Evolutionary conservation across 2,797 vertebrate genomes (phyloP), one percentile per base, ranked within the genome.

Genomic region (Schizothorax lantsangensis): DNA sequence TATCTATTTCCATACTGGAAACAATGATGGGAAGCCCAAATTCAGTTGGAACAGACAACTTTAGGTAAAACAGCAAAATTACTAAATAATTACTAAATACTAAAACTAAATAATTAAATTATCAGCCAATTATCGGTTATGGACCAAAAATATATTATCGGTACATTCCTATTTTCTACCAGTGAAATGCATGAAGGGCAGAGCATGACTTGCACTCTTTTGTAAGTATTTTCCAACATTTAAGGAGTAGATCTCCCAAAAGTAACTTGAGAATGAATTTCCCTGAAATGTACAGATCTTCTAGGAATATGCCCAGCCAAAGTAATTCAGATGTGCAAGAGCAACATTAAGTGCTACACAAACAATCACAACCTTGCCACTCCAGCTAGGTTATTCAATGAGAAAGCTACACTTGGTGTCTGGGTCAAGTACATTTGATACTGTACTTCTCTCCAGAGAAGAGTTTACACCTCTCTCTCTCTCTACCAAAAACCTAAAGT

Each of bases 351-450:
- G 72, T 62, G 68, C 80, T 81, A 75, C n/a, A 81, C 33, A 84
- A 86, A 83, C 82, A 72, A 84, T 52, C 68, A 15, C 49, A 69
- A 75, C 74, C 54, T 85, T 21, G 38, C 33, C 49, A 23, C 23
- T n/a, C 38, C 64, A n/a, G 71, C 57, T 81, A 23, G 62, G 40
- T 49, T 57, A 79, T 57, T 68, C n/a, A 69, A 73, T 36, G 45
- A 59, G 36, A 5, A 30, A 81, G 45, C 73, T 33, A 40, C 33
- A 72, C 64, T 26, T 38, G 17, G 54, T 5, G 85, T 85, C 88
- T 87, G 82, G 36, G 73, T 69, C 54, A 73, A 79, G 62, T 71
- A 89, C 57, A 90, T 83, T 59, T 86, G 84, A 89, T 75, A 82
- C 79, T 8, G 26, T 14, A 52, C 64, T 87, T 57, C 77, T 81